phyloP scores from a whole-genome alignment of 2,888 invertebrate genomes.

The Cephus rjabovi region DNA sequence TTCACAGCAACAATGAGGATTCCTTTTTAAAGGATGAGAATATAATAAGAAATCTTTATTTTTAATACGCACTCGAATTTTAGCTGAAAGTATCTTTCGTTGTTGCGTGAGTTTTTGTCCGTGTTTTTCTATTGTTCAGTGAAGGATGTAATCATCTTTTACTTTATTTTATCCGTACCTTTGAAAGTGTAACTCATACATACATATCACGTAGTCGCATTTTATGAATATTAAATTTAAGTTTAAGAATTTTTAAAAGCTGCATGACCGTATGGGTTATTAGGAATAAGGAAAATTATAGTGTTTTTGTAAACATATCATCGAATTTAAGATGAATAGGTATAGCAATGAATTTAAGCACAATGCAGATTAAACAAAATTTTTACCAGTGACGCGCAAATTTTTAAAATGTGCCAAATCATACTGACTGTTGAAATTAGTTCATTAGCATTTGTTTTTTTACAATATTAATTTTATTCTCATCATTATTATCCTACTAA shows the following conservation, averaged over 20 bases:
- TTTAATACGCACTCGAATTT: background rate
- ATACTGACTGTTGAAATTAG: background rate
- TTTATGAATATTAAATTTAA: background rate
- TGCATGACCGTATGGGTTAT: background rate
- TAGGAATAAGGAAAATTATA: background rate
- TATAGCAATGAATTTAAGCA: background rate
- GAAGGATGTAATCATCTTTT: background rate
- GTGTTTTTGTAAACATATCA: background rate
- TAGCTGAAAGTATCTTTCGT: background rate
- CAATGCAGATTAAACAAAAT: background rate
- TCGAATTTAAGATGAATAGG: background rate
- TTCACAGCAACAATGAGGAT: background rate
- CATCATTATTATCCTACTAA: background rate
- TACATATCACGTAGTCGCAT: background rate
- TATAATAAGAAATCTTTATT: background rate
- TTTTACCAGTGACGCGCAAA: background rate
- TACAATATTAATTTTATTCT: background rate
- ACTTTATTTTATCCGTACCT: background rate
- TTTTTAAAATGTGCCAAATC: background rate
- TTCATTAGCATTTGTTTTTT: background rate
- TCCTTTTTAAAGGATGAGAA: background rate
- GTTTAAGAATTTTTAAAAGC: background rate
- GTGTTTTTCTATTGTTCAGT: background rate
- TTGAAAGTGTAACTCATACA: background rate
- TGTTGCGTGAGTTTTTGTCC: background rate